Evolutionary conservation across 37 sponge, comb jelly and placozoan genomes (phyloP), one percentile per base, ranked within the genome.

Genomic region (Bolinopsis microptera): DNA sequence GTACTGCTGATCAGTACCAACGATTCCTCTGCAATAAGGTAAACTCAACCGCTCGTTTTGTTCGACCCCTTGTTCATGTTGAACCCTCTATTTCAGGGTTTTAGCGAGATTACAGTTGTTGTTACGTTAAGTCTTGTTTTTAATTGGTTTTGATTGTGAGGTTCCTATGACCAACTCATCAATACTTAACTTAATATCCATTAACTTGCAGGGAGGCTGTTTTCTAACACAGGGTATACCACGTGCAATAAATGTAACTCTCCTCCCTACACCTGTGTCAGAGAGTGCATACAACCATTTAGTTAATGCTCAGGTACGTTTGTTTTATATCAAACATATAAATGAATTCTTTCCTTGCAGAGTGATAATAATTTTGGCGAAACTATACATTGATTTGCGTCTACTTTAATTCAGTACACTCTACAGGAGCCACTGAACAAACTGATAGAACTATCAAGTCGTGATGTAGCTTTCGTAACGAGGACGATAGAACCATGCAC

Each of bases 11-110:
- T 30, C 75, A 72, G 31, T 72, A 72, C 26, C 26, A 28, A 21
- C 75, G 75, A 5, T 72, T 72, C 18, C 75, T 72, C 75, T 72
- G 31, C 75, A 72, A 72, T 28, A 72, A 21, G 75, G 75, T 72
- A 3, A 23, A 72, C 31, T 23, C 31, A 72, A 5, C 18, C 5
- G 22, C n/a, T n/a, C n/a, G n/a, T n/a, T n/a, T n/a, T n/a, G n/a
- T n/a, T n/a, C n/a, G n/a, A n/a, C n/a, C n/a, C n/a, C n/a, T n/a
- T n/a, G n/a, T n/a, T n/a, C n/a, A n/a, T n/a, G n/a, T n/a, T n/a
- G n/a, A n/a, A n/a, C n/a, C n/a, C n/a, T n/a, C n/a, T n/a, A n/a
- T n/a, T n/a, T n/a, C n/a, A n/a, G n/a, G n/a, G n/a, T n/a, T n/a
- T n/a, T n/a, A n/a, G n/a, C n/a, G n/a, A n/a, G n/a, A n/a, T n/a